Conservation (phyloP, 2,797 vertebrate species). For the Chiroxiphia lanceolata region DNA sequence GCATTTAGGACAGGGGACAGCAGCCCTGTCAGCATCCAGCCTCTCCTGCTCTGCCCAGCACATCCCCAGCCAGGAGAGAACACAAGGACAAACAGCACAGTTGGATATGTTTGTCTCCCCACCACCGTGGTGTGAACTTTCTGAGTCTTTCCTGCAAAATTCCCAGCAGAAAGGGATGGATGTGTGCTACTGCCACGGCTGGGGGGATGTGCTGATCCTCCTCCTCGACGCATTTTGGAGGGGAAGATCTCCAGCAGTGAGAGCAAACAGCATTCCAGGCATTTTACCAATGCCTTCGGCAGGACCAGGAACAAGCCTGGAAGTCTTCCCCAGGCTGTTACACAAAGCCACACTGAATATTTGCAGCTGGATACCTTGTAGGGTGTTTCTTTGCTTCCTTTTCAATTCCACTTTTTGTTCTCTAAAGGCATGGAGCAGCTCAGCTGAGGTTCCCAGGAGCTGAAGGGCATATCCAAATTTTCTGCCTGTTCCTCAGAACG, state of each 20-base stretch:
- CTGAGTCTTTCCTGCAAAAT: not conserved
- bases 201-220: not conserved
- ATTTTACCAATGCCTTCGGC: not conserved
- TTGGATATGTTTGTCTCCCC: not conserved
- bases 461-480: not conserved
- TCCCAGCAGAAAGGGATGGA: not conserved
- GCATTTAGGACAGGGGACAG: not conserved
- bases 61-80: not conserved
- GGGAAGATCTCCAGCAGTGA: not conserved
- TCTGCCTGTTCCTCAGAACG: not conserved
- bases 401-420: not conserved
- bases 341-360: not conserved
- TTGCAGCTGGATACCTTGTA: not conserved
- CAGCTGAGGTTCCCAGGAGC: fast-evolving
- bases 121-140: not conserved
- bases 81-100: not conserved
- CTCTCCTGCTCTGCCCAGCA: not conserved
- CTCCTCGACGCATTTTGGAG: not conserved
- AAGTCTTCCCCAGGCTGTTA: not conserved
- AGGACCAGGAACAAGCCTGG: not conserved
- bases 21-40: not conserved
- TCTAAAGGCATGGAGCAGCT: not conserved
- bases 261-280: not conserved
- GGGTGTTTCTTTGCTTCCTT: not conserved
- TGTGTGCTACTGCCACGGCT: not conserved